These are phyloP conservation scores for Epicauta chinensis DNA, from an alignment of 1,140 invertebrate species.

Conservation along the genomic window DNA sequence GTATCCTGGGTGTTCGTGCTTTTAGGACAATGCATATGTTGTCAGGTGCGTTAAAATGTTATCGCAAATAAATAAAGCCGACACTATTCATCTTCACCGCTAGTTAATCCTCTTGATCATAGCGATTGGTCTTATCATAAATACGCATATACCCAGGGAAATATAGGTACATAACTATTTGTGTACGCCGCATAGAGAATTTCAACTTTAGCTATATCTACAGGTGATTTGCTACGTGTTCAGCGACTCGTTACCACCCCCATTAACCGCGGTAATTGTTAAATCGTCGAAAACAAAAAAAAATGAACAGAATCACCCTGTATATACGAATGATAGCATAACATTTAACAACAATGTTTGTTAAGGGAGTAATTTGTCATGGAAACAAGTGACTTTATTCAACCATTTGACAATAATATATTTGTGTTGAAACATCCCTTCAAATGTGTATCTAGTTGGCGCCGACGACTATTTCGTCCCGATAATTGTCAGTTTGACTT, in stretches of 20 bases:
- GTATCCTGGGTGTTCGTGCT: neutral
- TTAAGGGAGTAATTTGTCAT: slow-evolving; percentile 19
- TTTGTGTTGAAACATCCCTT: neutral
- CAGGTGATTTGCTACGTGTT: too few species aligned
- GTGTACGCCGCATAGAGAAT: neutral
- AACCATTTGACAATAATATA: slow-evolving; percentile 5
- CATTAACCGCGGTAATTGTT: too few species aligned
- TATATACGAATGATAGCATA: slow-evolving; percentile 2
- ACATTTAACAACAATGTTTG: slow-evolving; percentile 7
- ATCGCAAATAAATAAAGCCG: slow-evolving; percentile 19
- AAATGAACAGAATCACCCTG: neutral
- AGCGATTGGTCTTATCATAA: slow-evolving; percentile 10
- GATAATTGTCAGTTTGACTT: slow-evolving; percentile 33
- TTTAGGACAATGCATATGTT: slow-evolving; percentile 14
- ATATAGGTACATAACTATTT: slow-evolving; percentile 4
- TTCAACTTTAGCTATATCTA: too few species aligned
- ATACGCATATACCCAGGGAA: too few species aligned
- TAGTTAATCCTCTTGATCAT: slow-evolving; percentile 16
- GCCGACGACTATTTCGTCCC: slow-evolving; percentile 26
- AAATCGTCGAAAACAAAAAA: too few species aligned
- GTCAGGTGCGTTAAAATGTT: slow-evolving; percentile 20
- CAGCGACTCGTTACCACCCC: too few species aligned
- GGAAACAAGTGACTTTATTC: slow-evolving; percentile 3
- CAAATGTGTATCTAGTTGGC: slow-evolving; percentile 7
- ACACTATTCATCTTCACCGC: slow-evolving; percentile 19